Evolutionary conservation across 64 coral and sea anemone genomes (phyloP).

Genomic region (Dendrophyllia cribrosa): DNA sequence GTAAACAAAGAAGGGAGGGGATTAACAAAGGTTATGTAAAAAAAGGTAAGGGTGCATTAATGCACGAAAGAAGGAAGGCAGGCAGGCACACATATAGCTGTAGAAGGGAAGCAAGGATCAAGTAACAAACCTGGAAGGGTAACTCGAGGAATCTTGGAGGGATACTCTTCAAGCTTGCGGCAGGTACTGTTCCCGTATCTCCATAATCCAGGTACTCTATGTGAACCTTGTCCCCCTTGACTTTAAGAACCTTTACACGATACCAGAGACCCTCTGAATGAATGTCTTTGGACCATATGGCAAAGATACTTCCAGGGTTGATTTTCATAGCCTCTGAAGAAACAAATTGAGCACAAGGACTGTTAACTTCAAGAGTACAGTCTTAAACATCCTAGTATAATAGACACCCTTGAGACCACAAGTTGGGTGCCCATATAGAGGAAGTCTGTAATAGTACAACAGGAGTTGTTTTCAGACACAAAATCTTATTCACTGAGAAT

Average conservation of each 20-base stretch:
- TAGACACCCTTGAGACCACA: too few species aligned
- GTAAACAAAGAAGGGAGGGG: not conserved
- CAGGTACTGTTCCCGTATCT: conserved; percentile 54
- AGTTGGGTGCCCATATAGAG: too few species aligned
- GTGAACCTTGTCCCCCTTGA: conserved; percentile 61
- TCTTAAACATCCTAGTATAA: too few species aligned
- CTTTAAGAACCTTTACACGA: conserved; percentile 78
- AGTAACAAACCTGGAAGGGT: conserved; percentile 82
- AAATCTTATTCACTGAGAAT: too few species aligned
- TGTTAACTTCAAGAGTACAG: not conserved
- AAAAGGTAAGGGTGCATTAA: too few species aligned
- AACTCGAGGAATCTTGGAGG: conserved; percentile 85
- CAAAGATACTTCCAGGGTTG: conserved; percentile 65
- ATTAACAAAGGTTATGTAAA: not conserved
- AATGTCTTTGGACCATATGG: conserved; percentile 79
- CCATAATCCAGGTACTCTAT: conserved; percentile 94
- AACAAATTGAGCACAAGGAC: not conserved
- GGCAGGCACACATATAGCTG: too few species aligned
- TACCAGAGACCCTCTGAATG: conserved; percentile 89
- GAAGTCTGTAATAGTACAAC: too few species aligned
- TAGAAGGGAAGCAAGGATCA: not conserved
- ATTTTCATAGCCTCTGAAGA: not conserved
- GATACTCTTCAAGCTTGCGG: conserved; percentile 53
- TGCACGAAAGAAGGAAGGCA: too few species aligned
- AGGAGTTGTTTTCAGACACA: too few species aligned